Base-by-base conservation (phyloP, 2,888 invertebrate species). In the Teleogryllus oceanicus region DNA sequence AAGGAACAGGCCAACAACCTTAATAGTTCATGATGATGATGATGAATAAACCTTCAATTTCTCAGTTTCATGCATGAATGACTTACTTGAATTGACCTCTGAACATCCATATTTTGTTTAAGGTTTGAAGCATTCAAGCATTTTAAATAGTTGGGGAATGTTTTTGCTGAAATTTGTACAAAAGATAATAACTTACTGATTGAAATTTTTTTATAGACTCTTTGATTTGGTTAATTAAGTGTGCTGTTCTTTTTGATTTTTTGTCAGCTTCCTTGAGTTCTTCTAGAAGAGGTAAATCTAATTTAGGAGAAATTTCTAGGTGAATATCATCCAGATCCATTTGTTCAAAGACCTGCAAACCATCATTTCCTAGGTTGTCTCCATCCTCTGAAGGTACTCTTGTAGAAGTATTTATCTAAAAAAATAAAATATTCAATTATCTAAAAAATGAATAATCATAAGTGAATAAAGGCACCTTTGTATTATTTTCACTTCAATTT, bases 181-280 rank as follows among this genome's bases (percentile, higher is more conserved):
- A 37, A 37, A 37, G 37, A 37, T 37, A 37, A 37, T 5, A 37
- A 62, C 62, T 62, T 62, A 62, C 62, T 1, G 62, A 62, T n/a
- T 62, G 62, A 62, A 62, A 74, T 20, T 16, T 8, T 77, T 75
- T 85, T 12, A 89, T 87, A 78, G 87, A 83, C 49, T 84, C 83
- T 83, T 87, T 87, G n/a, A 90, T 83, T 78, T 88, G 87, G 49
- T 84, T 84, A 74, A 89, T 88, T 50, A 88, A 85, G 81, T 85
- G 85, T n/a, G 88, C 87, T 0, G 89, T 89, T 80, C 87, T 87
- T 82, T 86, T 87, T 8, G 88, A 88, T 80, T 89, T 87, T 18
- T 86, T 85, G 82, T 89, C 89, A 11, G 89, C 89, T 77, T 87
- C 87, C 82, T 87, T 88, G 77, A 90, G 85, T 84, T 89, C 88